Conservation (phyloP, 2,113 vertebrate species). For the Carettochelys insculpta region DNA sequence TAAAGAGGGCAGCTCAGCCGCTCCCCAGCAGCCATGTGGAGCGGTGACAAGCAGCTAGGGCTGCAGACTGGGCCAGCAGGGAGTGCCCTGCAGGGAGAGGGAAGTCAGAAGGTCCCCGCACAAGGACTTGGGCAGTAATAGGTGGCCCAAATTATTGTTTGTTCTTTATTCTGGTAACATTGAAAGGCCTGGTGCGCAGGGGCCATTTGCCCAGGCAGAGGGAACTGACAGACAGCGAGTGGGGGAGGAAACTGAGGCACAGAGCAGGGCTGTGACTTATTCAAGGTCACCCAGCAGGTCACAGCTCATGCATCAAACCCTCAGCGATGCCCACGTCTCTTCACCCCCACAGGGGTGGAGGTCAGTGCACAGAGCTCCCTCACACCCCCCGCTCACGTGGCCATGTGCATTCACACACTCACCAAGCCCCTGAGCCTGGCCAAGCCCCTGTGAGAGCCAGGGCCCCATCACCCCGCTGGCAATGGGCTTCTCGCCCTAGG, state of each 20-base stretch:
- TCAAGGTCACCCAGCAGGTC: background rate
- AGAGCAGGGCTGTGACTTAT: too few species aligned
- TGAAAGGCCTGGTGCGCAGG: background rate
- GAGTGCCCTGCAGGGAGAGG: background rate
- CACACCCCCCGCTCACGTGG: background rate
- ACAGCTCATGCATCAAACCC: background rate
- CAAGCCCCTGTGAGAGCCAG: too few species aligned
- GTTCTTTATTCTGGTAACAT: background rate
- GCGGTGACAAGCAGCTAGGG: too few species aligned
- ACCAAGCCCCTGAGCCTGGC: background rate
- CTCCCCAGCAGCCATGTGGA: background rate
- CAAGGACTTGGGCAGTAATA: background rate
- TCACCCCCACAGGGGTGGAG: background rate
- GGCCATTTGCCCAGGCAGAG: background rate
- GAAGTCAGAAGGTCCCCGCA: background rate
- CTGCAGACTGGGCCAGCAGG: too few species aligned
- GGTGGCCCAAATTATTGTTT: background rate
- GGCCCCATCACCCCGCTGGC: too few species aligned
- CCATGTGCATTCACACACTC: too few species aligned
- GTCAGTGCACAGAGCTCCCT: background rate
- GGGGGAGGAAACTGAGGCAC: background rate
- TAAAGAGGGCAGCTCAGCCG: background rate
- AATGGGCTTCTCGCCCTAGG: background rate
- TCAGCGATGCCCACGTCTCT: background rate
- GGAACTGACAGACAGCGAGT: background rate